A percentile compares a stretch with the other conserved stretches of the same genome.
These are phyloP conservation scores for Anoura caudifer DNA, from an alignment of 2,113 vertebrate species.

Conservation along the genomic window DNA sequence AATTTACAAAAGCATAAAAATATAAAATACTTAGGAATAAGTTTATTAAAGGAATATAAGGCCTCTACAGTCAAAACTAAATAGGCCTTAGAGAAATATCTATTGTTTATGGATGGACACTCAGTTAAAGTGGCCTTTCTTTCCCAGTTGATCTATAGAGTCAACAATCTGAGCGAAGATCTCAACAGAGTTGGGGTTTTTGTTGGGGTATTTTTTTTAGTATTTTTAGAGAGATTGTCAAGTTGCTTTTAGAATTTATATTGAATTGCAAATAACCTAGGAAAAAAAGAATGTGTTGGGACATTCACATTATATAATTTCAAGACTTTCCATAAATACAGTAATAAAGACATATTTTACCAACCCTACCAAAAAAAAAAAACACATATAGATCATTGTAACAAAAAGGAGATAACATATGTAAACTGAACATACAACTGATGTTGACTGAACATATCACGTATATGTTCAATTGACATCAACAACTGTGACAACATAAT, in stretches of 20 bases:
- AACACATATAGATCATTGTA: not conserved
- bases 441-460: not conserved
- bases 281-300: not conserved
- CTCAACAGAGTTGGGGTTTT: not conserved
- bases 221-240: not conserved
- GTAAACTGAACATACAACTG: not conserved
- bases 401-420: not conserved
- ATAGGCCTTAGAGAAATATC: not conserved
- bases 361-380: not conserved
- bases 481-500: not conserved
- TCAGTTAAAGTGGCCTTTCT: not conserved
- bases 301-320: not conserved
- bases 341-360: not conserved
- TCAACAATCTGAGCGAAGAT: not conserved
- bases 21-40: not conserved
- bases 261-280: not conserved
- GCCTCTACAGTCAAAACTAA: not conserved
- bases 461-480: not conserved
- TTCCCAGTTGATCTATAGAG: not conserved
- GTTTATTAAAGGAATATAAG: not conserved
- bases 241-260: not conserved
- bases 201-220: not conserved
- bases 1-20: not conserved
- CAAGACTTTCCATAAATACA: constrained; percentile 3
- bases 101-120: not conserved